Base-by-base conservation (phyloP, 2,113 vertebrate genomes). In the Chunga burmeisteri region DNA sequence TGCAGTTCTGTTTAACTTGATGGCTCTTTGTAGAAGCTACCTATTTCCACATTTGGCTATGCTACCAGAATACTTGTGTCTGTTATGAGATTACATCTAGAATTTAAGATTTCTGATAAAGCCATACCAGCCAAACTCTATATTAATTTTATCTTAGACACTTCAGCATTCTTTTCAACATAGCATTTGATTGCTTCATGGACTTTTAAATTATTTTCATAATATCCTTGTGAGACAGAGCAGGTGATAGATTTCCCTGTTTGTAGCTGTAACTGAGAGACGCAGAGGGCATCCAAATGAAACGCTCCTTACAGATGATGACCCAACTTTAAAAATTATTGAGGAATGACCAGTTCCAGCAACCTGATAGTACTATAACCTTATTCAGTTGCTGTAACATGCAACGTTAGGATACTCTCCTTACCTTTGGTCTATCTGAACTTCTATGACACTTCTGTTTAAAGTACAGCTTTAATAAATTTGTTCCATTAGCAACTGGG, bases 101-200 rank as follows among this genome's bases (percentile, higher is more conserved):
- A 78, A 70, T 66, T 77, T 74, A 71, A 96, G 89, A 86, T 86
- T 92, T 86, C 80, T 66, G 82, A 79, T 95, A 75, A 86, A 86
- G 23, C 26, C 47, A 52, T 94, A 59, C 25, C 38, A 38, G 32
- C 18, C 53, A 86, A 95, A 74, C n/a, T 22, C 50, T 59, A 1
- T 58, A 47, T 71, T 86, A 36, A 49, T 92, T 93, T 94, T 81
- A 38, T 79, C 30, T 78, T 53, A 62, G 42, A 38, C 9, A 50
- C 34, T 53, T 62, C 12, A 42, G 26, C 86, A 34, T 84, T 86
- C 46, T 92, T 94, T 89, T 86, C 50, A 78, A 27, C n/a, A 25
- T 71, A 55, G 44, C 32, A 63, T 86, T 91, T 86, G 38, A 74
- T 86, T 89, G 47, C 59, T 83, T 95, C 46, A 77, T 21, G 74